Evolutionary conservation across 53 echinoderm and acorn worm genomes (phyloP).

Genomic region (Luidia sarsii): DNA sequence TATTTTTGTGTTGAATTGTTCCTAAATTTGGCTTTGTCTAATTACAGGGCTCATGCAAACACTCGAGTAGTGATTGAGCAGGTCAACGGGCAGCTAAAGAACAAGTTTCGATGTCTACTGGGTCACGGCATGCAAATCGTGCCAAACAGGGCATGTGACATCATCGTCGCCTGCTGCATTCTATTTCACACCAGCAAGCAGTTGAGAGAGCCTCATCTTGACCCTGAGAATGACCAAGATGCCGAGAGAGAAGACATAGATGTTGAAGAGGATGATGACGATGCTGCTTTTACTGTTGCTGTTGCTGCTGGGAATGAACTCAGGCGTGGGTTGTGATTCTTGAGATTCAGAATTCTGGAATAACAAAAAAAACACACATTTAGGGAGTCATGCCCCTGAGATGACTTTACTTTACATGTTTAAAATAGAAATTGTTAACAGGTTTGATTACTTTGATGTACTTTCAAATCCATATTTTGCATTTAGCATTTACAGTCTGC

Average conservation of each 20-base stretch:
- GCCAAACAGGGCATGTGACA: conserved; percentile 60
- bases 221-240: conserved; percentile 31
- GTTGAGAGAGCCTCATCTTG: conserved; percentile 49
- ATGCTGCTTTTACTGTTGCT: not conserved
- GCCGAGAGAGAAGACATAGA: not conserved
- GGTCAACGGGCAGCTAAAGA: conserved; percentile 69
- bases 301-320: not conserved
- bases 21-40: no score
- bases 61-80: conserved; percentile 61
- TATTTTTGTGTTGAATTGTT: no score
- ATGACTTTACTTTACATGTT: no score
- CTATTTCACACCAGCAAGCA: conserved; percentile 68
- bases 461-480: no score
- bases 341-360: not conserved
- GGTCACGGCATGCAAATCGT: conserved; percentile 74
- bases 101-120: conserved; percentile 64
- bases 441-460: no score
- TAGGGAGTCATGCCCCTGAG: not conserved
- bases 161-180: conserved; percentile 68
- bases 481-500: no score
- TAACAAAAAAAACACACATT: not conserved
- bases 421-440: no score
- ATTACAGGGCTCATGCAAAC: conserved; percentile 51
- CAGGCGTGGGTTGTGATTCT: no score
- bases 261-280: conserved; percentile 7